phyloP scores from a whole-genome alignment of 2,888 invertebrate genomes.

The Caenorhabditis uteleia region DNA sequence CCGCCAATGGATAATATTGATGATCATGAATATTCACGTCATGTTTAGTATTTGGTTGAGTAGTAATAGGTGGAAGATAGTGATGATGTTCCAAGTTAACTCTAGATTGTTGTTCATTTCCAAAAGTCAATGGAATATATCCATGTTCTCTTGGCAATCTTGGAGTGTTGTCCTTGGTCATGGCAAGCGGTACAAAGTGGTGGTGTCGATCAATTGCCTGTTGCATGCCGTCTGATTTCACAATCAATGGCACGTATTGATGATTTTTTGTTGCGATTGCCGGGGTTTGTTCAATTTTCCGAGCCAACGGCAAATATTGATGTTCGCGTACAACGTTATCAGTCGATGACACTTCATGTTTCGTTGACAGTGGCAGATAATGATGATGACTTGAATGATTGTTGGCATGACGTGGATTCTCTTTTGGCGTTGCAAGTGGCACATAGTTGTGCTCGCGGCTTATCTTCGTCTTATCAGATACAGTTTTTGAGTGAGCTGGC shows the following conservation, averaged over 20 bases:
- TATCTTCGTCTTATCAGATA: conserved; percentile 18
- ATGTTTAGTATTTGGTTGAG: conserved; percentile 15
- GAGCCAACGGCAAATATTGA: conserved; percentile 27
- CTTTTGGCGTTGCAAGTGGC: conserved; percentile 25
- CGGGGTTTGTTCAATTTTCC: conserved; percentile 30
- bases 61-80: conserved; percentile 22
- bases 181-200: conserved; percentile 20
- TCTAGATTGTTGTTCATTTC: conserved; percentile 8
- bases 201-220: conserved; percentile 9
- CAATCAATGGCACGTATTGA: conserved; percentile 6
- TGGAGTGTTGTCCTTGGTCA: conserved; percentile 10
- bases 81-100: conserved; percentile 22
- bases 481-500: conserved; percentile 26
- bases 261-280: conserved; percentile 20
- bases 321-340: conserved; percentile 29
- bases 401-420: conserved; percentile 30
- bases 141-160: conserved; percentile 22
- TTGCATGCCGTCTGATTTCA: neutral
- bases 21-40: conserved; percentile 23
- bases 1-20: conserved; percentile 20
- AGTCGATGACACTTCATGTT: conserved; percentile 17
- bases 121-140: conserved; percentile 27
- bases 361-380: conserved; percentile 32
- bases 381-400: conserved; percentile 27
- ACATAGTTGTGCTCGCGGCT: conserved; percentile 30